phyloP scores from a whole-genome alignment of 1,140 invertebrate species.

The Trachymyrmex cornetzi region DNA sequence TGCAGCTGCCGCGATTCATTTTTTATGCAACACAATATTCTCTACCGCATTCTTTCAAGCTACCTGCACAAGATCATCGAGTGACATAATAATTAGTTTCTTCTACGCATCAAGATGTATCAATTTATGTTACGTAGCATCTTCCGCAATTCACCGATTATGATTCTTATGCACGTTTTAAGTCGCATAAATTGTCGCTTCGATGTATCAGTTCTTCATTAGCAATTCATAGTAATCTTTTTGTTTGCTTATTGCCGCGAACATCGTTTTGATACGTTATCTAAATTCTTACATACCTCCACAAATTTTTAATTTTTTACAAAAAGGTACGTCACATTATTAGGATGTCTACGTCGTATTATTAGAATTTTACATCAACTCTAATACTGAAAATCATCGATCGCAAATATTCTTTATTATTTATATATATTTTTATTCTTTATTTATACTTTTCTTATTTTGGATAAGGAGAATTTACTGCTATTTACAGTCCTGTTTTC shows the following conservation, averaged over 20 bases:
- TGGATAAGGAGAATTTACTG: neutral
- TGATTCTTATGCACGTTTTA: neutral
- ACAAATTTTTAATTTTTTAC: neutral
- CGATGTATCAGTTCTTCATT: neutral
- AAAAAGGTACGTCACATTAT: too few relatives aligned
- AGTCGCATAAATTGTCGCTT: neutral
- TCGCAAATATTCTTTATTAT: neutral
- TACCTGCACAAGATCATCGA: slow-evolving; percentile 72
- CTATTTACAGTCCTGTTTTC: slow-evolving; percentile 43
- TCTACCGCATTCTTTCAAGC: slow-evolving; percentile 76
- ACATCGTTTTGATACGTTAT: neutral
- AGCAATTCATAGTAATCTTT: neutral
- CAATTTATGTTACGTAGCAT: neutral
- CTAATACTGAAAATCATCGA: neutral
- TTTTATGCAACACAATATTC: slow-evolving; percentile 68
- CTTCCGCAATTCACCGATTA: neutral
- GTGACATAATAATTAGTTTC: slow-evolving; percentile 67
- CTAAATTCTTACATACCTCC: neutral
- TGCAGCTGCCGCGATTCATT: slow-evolving; percentile 66
- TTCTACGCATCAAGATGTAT: slow-evolving; percentile 59
- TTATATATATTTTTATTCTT: neutral
- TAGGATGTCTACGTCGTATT: neutral
- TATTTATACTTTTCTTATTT: neutral
- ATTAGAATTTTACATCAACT: neutral
- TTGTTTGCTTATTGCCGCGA: neutral